Conservation (phyloP, 1,140 invertebrate genomes). For the Idris sp. region DNA sequence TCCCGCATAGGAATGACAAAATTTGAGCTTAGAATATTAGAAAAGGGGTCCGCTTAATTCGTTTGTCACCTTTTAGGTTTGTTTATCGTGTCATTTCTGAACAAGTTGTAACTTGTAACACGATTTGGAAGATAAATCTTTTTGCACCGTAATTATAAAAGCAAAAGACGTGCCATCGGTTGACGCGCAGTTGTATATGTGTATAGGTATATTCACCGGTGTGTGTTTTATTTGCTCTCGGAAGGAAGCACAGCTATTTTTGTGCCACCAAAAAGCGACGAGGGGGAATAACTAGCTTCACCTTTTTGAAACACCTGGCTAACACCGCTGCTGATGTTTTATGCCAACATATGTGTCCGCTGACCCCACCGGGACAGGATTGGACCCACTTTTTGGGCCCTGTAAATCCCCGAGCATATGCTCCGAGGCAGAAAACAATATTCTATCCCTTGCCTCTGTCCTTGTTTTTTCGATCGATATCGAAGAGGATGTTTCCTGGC, state of each 20-base stretch:
- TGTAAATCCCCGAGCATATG: conserved; percentile 68
- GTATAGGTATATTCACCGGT: no score
- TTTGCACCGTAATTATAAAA: conserved; percentile 49
- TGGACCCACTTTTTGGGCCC: conserved; percentile 73
- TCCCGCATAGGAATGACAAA: no score
- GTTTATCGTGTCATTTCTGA: conserved; percentile 34
- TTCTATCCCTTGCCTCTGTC: background rate
- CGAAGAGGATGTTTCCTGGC: conserved; percentile 21
- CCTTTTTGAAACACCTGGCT: conserved; percentile 77
- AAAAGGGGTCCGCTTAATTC: no score
- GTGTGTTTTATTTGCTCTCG: conserved; percentile 68
- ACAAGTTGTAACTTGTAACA: conserved; percentile 50
- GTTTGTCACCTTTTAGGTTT: conserved; percentile 15
- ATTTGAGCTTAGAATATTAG: no score
- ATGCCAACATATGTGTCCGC: conserved; percentile 72
- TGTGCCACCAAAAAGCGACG: conserved; percentile 67
- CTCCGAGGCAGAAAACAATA: conserved; percentile 32
- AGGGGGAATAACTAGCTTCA: conserved; percentile 69
- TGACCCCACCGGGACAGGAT: conserved; percentile 76
- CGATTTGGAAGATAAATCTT: conserved; percentile 50
- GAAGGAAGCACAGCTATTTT: conserved; percentile 77
- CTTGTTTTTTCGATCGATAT: conserved; percentile 58
- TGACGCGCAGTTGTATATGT: no score
- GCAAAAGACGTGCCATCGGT: conserved; percentile 48
- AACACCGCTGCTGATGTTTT: conserved; percentile 72